Evolutionary conservation across 2,113 vertebrate genomes (phyloP).

Genomic region (Dicerorhinus sumatrensis): DNA sequence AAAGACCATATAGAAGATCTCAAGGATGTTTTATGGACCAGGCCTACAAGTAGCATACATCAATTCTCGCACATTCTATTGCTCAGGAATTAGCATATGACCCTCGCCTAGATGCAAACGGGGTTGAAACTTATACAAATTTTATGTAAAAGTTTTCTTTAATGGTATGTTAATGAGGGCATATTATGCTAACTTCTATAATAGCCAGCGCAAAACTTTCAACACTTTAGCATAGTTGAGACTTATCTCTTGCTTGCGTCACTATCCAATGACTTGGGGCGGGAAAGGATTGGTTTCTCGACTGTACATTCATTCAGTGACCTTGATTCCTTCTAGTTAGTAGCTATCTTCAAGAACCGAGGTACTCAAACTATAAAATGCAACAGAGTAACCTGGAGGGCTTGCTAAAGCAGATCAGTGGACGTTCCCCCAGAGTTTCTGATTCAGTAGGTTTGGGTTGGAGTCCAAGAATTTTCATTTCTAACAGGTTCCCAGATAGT

Average conservation of each 20-base stretch:
- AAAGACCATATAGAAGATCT: neutral
- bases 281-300: neutral
- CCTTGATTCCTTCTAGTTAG: accelerated
- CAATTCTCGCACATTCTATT: neutral
- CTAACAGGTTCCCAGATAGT: neutral
- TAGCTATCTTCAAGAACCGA: neutral
- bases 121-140: neutral
- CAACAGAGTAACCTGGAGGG: neutral
- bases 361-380: neutral
- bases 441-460: neutral
- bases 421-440: neutral
- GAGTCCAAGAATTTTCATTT: neutral
- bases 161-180: neutral
- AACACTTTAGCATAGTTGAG: neutral
- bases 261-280: no score
- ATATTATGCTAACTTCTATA: neutral
- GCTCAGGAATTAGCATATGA: neutral
- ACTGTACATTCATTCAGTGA: neutral
- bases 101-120: neutral
- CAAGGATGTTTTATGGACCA: neutral
- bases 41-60: neutral
- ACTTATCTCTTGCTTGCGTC: neutral
- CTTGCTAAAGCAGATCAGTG: neutral
- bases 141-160: neutral
- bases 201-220: neutral